Evolutionary conservation across 2,888 invertebrate species (phyloP), one percentile per base, ranked within the genome.

Genomic region (Adelognathus sp.): DNA sequence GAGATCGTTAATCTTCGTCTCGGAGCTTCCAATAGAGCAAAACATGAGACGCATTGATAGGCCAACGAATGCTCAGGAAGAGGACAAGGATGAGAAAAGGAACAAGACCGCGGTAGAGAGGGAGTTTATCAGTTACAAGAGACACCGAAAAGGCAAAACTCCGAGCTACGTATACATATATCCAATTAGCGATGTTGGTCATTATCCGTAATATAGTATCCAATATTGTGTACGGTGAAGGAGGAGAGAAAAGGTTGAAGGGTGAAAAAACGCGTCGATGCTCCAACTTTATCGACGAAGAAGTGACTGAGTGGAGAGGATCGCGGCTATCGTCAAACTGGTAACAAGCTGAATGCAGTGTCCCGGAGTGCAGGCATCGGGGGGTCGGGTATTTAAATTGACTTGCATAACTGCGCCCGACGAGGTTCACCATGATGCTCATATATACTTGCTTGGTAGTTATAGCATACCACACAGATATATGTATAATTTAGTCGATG

Each of bases 311-410:
- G 60, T 29, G 29, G 44, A 66, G 69, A 7, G 2, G 24, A 54
- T 33, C 33, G 36, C 75, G 60, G 79, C 74, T 72, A 83, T 63
- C 76, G 76, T 82, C 81, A 81, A 84, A 85, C 80, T 82, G 83
- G 80, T 85, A 86, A 87, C 83, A 84, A 84, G 83, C 74, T 73
- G 60, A 70, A 74, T 60, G 29, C 33, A 33, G 66, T 66, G 67
- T 71, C 31, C 64, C 50, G 33, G 67, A 54, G 54, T 41, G 64
- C 69, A 41, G 70, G 76, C 73, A 39, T n/a, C n/a, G 67, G 52
- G 75, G 79, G 73, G 82, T 80, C 74, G 83, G 82, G 84, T 87
- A 88, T 90, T 90, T 89, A 89, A 90, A 90, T 90, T 86, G 85
- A 88, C 89, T 88, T 86, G 87, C 87, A 88, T 87, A 90, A 88